Base-by-base conservation (phyloP, 2,797 vertebrate species). In the Enteromius afrohamiltoni region DNA sequence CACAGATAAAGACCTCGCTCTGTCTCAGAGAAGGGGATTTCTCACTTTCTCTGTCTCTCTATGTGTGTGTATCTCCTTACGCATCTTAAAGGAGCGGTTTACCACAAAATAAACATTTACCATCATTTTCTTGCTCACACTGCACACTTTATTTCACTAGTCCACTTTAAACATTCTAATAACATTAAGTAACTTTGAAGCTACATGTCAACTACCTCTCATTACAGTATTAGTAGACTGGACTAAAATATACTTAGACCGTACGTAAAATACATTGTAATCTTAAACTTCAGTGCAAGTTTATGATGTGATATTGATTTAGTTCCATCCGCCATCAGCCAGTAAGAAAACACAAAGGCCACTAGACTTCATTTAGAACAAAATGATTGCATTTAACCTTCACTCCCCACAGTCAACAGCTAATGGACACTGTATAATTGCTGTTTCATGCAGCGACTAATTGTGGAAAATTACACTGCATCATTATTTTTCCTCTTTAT, bases 401-500 rank as follows among this genome's bases (percentile, higher is more conserved):
- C 94, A 91, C 93, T 95, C 94, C 95, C 93, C 85, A 85, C 68
- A 79, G 67, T 58, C 70, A 77, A 29, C 37, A 29, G 88, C 83
- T 86, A 85, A 83, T 85, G 77, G 82, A 83, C 84, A 73, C 73
- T 85, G 71, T 93, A 93, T 97, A 98, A 97, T 97, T 96, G 95
- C 95, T 95, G 95, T 94, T 96, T 95, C 95, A 96, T 96, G 94
- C 94, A 88, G 91, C 93, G 94, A 92, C 91, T 97, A 96, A 98
- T 97, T 97, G 96, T 95, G 93, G 96, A 96, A 97, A 98, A 98
- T 98, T 97, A 96, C 96, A 97, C 92, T 94, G 93, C 94, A 89
- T 88, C 77, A 83, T 77, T 91, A 80, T 10, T 55, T 71, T 53
- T 60, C 90, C 88, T 87, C 85, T 85, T 85, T 85, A 83, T 62